Evolutionary conservation across 2,113 vertebrate species (phyloP).

Genomic region (Amblyornis subalaris): DNA sequence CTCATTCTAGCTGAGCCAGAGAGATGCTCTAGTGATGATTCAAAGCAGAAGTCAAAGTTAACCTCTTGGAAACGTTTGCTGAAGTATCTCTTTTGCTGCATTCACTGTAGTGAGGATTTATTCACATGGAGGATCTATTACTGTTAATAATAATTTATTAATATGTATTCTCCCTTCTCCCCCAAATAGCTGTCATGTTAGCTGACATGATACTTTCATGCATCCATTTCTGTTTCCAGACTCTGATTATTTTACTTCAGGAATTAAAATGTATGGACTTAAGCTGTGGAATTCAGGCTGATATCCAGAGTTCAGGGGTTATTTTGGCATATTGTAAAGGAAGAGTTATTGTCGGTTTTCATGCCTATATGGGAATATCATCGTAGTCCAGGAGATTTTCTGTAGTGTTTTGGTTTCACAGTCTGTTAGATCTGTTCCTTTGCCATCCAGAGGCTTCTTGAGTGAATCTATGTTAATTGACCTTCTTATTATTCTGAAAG

Average conservation of each 20-base stretch:
- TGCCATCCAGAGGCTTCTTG: not conserved
- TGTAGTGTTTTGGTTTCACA: not conserved
- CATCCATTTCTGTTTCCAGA: not conserved
- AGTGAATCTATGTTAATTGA: not conserved
- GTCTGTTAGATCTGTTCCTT: not conserved
- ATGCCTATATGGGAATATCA: not conserved
- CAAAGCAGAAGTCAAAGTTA: not conserved
- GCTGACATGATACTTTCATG: not conserved
- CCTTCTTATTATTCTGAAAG: not conserved
- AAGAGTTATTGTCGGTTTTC: not conserved
- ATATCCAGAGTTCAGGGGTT: not conserved
- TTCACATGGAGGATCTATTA: not conserved
- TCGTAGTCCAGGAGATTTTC: not conserved
- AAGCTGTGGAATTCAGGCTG: not conserved
- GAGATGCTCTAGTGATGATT: not conserved
- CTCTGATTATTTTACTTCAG: not conserved
- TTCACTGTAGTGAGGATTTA: not conserved
- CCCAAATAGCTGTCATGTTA: not conserved
- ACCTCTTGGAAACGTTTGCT: not conserved
- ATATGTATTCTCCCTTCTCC: not conserved
- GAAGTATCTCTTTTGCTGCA: not conserved
- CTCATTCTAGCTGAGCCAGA: not conserved
- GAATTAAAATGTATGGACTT: not conserved
- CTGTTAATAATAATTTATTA: not conserved
- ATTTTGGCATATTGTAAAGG: not conserved